Base-by-base conservation (phyloP, 2,888 invertebrate genomes). In the Tachina grossa region DNA sequence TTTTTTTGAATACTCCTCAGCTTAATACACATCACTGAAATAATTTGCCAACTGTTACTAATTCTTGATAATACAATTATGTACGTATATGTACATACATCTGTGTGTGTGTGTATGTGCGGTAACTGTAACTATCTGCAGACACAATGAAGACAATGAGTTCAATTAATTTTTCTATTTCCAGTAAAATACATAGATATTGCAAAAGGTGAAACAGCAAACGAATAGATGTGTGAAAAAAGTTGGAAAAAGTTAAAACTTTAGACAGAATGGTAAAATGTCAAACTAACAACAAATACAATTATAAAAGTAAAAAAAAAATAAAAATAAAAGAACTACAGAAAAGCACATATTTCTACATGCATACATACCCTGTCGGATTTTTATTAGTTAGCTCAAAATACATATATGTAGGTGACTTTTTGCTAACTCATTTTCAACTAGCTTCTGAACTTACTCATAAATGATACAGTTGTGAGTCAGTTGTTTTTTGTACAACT, bases 211-310 rank as follows among this genome's bases (percentile, higher is more conserved):
- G 22, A 69, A 69, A 53, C 13, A 9, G 19, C 10, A 74, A 61
- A 31, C 9, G 72, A 39, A 72, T 39, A 14, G 43, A 31, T 41
- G 41, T 41, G 43, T 6, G 13, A 39, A 61, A 41, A 41, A 74
- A 74, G 22, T 22, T 14, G n/a, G 8, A 61, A 74, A 31, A 51
- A 39, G 2, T n/a, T 51, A 11, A 22, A 77, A 59, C 47, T 51
- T 49, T 9, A 68, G 49, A 9, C 68, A 59, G 14, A 77, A 16
- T 77, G 77, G 22, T 59, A 53, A 55, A 77, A 59, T 77, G 77
- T 68, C 66, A 77, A 77, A 77, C 57, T 68, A n/a, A 43, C 47
- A 63, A 57, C 76, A 76, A 57, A 59, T 59, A 41, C 51, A 43
- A 51, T 68, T 65, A 65, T 1, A 66, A 76, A 65, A 76, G 47